phyloP scores from a whole-genome alignment of 2,113 vertebrate species.

The Aleadryas rufinucha region DNA sequence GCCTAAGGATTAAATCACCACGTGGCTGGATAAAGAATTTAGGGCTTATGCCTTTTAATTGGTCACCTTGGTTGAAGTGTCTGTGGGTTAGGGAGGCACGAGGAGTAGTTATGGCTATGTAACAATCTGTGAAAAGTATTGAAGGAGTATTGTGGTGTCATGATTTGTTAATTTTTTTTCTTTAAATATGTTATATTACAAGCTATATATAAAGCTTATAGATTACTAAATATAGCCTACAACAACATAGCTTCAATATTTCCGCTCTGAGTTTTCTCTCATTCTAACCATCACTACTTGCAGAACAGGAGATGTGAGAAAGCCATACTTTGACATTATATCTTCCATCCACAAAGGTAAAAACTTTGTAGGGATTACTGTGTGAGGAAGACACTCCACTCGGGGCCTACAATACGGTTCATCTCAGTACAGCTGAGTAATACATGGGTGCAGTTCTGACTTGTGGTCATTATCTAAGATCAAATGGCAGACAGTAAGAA shows the following conservation, averaged over 20 bases:
- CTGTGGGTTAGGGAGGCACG: neutral
- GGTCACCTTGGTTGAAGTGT: neutral
- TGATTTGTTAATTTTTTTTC: neutral
- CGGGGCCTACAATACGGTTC: neutral
- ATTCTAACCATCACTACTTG: neutral
- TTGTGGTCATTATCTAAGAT: neutral
- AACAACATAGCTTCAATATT: neutral
- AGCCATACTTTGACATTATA: neutral
- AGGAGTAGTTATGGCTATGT: neutral
- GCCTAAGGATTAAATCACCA: neutral
- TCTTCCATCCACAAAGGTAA: neutral
- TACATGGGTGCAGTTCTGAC: neutral
- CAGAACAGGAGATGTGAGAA: neutral
- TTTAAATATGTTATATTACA: neutral
- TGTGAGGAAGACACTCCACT: neutral
- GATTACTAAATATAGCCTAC: neutral
- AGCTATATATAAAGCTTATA: neutral
- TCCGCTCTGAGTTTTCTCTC: neutral
- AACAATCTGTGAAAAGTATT: neutral
- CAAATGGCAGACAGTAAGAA: neutral
- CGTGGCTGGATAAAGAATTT: neutral
- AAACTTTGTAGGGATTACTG: neutral
- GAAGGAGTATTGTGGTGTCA: neutral
- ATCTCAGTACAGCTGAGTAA: neutral
- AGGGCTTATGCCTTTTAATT: neutral